These are phyloP conservation scores for Athrips mouffetella DNA, from an alignment of 2,888 invertebrate species.

Conservation along the genomic window DNA sequence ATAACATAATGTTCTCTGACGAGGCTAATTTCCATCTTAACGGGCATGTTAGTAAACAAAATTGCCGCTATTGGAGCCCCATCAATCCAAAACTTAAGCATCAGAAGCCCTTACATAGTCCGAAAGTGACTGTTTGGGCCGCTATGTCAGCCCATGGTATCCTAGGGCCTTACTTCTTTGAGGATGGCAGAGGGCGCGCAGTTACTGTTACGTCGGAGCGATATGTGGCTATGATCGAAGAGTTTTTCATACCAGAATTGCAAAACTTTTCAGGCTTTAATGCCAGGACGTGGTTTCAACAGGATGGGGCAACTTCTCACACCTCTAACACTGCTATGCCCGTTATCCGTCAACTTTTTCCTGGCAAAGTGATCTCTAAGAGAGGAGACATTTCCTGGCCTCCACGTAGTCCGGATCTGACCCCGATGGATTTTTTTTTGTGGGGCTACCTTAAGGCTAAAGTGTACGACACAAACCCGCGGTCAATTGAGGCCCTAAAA, in stretches of 20 bases:
- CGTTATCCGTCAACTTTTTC: conserved; percentile 14
- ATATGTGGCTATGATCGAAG: conserved; percentile 21
- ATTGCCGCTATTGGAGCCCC: conserved; percentile 15
- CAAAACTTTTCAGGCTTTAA: conserved; percentile 26
- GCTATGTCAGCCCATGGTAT: conserved; percentile 18
- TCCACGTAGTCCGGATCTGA: conserved; percentile 15
- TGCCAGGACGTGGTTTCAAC: conserved; percentile 26
- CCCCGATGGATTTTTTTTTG: conserved; percentile 10
- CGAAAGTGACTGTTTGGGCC: conserved; percentile 16
- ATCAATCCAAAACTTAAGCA: conserved; percentile 10
- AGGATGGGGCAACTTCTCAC: conserved; percentile 19
- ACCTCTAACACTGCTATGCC: conserved; percentile 13
- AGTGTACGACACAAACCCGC: conserved; percentile 14
- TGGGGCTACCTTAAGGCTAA: conserved; percentile 15
- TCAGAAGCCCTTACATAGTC: conserved; percentile 12
- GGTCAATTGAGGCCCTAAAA: no score
- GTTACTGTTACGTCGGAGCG: conserved; percentile 17
- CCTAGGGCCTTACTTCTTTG: conserved; percentile 16
- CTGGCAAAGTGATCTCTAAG: conserved; percentile 13
- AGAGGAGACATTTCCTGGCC: conserved; percentile 15
- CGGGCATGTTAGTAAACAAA: conserved; percentile 19
- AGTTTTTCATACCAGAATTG: conserved; percentile 22
- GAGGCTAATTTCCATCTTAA: conserved; percentile 25
- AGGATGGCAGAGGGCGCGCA: conserved; percentile 10
- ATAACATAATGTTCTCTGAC: conserved; percentile 19